Evolutionary conservation across 2,797 vertebrate genomes (phyloP).

Genomic region (Cynodonichthys magdalenae): DNA sequence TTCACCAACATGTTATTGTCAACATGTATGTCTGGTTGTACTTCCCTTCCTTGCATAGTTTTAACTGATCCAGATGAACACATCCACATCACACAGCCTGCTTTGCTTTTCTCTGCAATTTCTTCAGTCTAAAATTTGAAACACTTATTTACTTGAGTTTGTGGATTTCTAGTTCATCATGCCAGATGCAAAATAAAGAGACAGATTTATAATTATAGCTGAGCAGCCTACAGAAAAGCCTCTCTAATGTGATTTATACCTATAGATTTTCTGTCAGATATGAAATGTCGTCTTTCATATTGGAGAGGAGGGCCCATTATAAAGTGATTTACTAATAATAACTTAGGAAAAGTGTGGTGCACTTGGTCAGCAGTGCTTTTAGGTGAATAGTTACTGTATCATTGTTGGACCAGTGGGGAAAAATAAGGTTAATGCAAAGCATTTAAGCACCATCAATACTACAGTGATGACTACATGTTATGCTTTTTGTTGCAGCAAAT

Average conservation of each 20-base stretch:
- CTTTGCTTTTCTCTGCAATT: constrained; percentile 16
- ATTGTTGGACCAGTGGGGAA: constrained; percentile 21
- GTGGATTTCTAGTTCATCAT: constrained; percentile 66
- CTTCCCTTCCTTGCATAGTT: constrained; percentile 18
- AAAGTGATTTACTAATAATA: constrained; percentile 85
- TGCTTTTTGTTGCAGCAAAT: constrained; percentile 18
- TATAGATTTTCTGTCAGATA: constrained; percentile 98
- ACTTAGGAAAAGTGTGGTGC: constrained; percentile 76
- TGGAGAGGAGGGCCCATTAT: constrained; percentile 94
- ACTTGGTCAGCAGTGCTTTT: constrained; percentile 51
- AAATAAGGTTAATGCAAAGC: constrained; percentile 60
- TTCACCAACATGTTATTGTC: not conserved
- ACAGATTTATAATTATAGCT: constrained; percentile 97
- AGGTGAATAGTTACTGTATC: constrained; percentile 35
- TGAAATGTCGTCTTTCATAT: constrained; percentile 93
- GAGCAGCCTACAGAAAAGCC: constrained; percentile 88
- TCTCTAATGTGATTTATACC: constrained; percentile 96
- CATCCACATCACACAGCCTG: constrained; percentile 16
- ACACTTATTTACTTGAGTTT: constrained; percentile 65
- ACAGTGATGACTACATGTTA: constrained; percentile 47
- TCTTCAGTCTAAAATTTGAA: constrained; percentile 54
- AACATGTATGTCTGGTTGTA: not conserved
- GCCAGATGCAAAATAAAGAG: constrained; percentile 91
- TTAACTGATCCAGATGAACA: constrained; percentile 65
- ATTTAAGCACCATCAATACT: constrained; percentile 37